Conservation (phyloP, 2,797 vertebrate species). For the Xenops minutus region DNA sequence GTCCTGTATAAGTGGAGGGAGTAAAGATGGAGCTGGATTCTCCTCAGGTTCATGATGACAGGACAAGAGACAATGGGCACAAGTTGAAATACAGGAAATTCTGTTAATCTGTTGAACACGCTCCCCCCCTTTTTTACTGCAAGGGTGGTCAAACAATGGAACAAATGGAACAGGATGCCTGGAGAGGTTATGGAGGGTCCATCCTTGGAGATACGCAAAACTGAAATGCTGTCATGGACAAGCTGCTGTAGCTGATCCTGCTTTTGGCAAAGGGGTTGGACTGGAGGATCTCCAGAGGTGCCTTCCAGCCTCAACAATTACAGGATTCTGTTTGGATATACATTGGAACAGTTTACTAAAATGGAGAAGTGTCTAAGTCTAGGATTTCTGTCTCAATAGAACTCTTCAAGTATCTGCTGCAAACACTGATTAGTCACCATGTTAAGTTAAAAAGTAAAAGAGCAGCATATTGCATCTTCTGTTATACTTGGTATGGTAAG, state of each 20-base stretch:
- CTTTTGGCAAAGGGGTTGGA: not conserved
- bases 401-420: not conserved
- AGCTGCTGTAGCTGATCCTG: not conserved
- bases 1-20: not conserved
- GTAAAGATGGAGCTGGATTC: not conserved
- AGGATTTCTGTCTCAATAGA: not conserved
- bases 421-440: not conserved
- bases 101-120: not conserved
- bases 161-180: not conserved
- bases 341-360: not conserved
- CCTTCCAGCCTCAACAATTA: not conserved
- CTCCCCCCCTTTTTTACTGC: not conserved
- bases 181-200: not conserved
- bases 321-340: not conserved
- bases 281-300: not conserved
- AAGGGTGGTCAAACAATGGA: not conserved
- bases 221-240: not conserved
- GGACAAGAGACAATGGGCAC: not conserved
- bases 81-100: not conserved
- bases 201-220: rapidly evolving
- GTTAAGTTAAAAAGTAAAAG: not conserved
- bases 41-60: not conserved
- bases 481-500: not conserved
- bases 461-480: not conserved
- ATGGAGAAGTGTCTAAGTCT: not conserved